Conservation (phyloP, 2,113 vertebrate genomes). For the Dunckerocampus dactyliophorus region DNA sequence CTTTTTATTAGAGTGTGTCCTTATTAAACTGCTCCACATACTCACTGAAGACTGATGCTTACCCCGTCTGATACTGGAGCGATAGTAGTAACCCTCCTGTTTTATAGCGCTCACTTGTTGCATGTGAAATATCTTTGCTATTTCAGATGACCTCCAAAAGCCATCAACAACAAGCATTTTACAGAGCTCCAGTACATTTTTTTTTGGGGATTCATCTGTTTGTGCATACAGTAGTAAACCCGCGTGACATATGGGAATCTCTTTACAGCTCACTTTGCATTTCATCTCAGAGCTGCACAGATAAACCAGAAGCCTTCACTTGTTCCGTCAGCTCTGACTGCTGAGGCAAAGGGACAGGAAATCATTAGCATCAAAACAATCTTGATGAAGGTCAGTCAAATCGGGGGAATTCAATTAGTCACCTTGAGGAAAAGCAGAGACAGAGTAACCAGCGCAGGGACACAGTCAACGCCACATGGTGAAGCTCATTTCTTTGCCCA, state of each 20-base stretch:
- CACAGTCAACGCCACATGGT: slow-evolving; percentile 2
- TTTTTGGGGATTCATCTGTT: slow-evolving; percentile 20
- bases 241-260: slow-evolving; percentile 22
- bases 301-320: slow-evolving; percentile 65
- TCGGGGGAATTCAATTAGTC: slow-evolving; percentile 87
- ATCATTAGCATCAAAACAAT: slow-evolving; percentile 88
- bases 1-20: background rate
- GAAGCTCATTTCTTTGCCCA: slow-evolving; percentile 29
- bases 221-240: slow-evolving; percentile 13
- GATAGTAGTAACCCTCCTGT: background rate
- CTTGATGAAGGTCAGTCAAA: slow-evolving; percentile 88
- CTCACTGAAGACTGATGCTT: background rate
- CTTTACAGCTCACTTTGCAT: slow-evolving; percentile 71
- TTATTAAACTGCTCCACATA: background rate
- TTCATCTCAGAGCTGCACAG: slow-evolving; percentile 62
- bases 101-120: background rate
- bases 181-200: slow-evolving; percentile 6
- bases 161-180: slow-evolving; percentile 7
- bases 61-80: no score
- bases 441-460: slow-evolving; percentile 22
- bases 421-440: slow-evolving; percentile 74
- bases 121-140: background rate
- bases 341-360: slow-evolving; percentile 88
- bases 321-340: slow-evolving; percentile 67
- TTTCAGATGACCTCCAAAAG: background rate